Base-by-base conservation (phyloP, 2,888 invertebrate genomes). In the Vanessa cardui region DNA sequence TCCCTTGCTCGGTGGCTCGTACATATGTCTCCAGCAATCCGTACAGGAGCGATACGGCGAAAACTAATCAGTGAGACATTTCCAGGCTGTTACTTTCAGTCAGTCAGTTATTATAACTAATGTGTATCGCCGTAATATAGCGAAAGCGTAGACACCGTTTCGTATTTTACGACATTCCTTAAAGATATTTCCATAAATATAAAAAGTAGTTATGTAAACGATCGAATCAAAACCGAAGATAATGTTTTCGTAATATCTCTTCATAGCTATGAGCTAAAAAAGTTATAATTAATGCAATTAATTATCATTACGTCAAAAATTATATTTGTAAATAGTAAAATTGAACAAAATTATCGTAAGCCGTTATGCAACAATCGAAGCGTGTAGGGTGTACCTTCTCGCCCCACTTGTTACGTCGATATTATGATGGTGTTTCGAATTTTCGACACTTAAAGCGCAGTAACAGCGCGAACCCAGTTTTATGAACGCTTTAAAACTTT, bases 391-490 rank as follows among this genome's bases (percentile, higher is more conserved):
- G 66, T 68, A 52, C 62, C 65, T 60, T 68, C 49, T 64, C 50
- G 60, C 69, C 66, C 69, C 71, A 72, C 71, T 69, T 69, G 69
- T 69, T 72, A 67, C 58, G 65, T 70, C 67, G 63, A 65, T 67
- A 67, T 67, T 49, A 60, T 63, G 69, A 68, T 68, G 64, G 61
- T 62, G 62, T 59, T 66, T 61, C 31, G 59, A 63, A 68, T 47
- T 61, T 64, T 59, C 26, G 56, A 59, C 62, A 50, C 58, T 46
- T 47, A 64, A 66, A 71, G 66, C 69, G 69, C 62, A 62, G 21
- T 46, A 46, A 49, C 33, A 61, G 64, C 64, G 46, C 56, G 18
- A 26, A 64, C 50, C 58, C 26, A 47, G 50, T 20, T 61, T 21
- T 20, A 58, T 46, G 44, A 62, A n/a, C 62, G 60, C 59, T 69